phyloP scores from a whole-genome alignment of 1,140 invertebrate genomes.

The Pogonomyrmex barbatus region DNA sequence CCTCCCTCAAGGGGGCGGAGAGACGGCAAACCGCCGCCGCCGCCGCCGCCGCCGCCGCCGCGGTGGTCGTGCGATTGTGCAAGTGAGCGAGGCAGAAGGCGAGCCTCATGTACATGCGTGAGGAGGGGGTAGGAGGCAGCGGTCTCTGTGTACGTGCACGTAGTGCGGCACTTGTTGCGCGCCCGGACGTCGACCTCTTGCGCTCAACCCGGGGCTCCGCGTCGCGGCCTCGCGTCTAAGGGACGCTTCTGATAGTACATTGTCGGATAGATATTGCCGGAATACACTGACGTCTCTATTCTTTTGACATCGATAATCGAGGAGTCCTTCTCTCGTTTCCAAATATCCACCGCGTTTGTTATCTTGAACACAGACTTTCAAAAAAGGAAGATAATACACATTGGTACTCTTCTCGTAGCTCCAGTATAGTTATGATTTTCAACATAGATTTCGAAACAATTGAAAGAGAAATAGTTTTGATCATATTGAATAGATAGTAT shows the following conservation, averaged over 20 bases:
- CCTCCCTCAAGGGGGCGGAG: conserved; percentile 33
- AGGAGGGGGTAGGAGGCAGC: conserved; percentile 57
- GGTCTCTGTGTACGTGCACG: conserved; percentile 66
- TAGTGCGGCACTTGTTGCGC: conserved; percentile 85
- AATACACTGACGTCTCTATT: background rate
- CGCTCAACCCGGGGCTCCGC: conserved; percentile 74
- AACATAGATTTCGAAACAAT: background rate
- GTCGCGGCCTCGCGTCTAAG: conserved; percentile 24
- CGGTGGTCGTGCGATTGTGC: conserved; percentile 52
- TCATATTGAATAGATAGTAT: background rate
- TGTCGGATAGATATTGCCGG: background rate
- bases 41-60: background rate
- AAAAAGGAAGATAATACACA: background rate
- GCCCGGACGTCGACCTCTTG: conserved; percentile 84
- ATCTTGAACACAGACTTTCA: background rate
- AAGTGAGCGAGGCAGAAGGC: conserved; percentile 43
- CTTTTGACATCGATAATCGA: background rate
- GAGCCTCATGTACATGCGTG: conserved; percentile 39
- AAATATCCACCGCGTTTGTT: background rate
- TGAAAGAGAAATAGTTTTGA: background rate
- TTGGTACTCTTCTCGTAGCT: background rate
- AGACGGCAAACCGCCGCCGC: conserved; percentile 14
- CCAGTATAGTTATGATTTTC: background rate
- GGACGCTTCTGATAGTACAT: conserved; percentile 40
- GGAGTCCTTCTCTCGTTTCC: background rate